Base-by-base conservation (phyloP, 2,888 invertebrate species). In the Drosophila affinis region DNA sequence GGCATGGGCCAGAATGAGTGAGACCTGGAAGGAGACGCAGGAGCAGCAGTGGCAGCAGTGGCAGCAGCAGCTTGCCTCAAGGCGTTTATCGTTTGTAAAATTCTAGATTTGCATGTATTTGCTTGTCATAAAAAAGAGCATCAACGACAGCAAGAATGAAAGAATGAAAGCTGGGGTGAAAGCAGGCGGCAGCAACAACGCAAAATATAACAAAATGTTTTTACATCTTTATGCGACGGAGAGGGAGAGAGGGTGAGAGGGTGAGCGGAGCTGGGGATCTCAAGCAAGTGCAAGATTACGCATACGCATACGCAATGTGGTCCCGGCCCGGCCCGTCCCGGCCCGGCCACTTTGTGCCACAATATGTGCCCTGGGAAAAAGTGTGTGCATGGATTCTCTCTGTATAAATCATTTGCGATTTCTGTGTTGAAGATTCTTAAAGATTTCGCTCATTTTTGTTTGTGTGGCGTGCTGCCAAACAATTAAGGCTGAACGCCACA, bases 41-140 rank as follows among this genome's bases (percentile, higher is more conserved):
- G 59, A 56, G 45, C 44, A 61, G 62, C 52, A 57, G 57, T 21
- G 21, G 21, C 59, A 24, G 57, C 44, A 67, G 72, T 65, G 73
- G 80, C 82, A 67, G 72, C 68, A 75, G 80, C 82, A 84, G 82
- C 82, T 81, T 84, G 81, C 80, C 81, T 78, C 79, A 74, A 81
- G 81, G 78, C 83, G 79, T 85, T 86, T 85, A 85, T 85, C 85
- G 85, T 85, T 81, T 85, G 85, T 84, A 84, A 85, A 84, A 86
- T 86, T 84, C 86, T 76, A 81, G 85, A 85, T 85, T 85, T 86
- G 85, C 85, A 85, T 85, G 86, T 80, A 85, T 85, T 86, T 85
- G 76, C 79, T 72, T 84, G 85, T 84, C 83, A 83, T 84, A 83
- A 83, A 82, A 79, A 78, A 54, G 47, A 51, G 55, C 47, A 39